phyloP scores from a whole-genome alignment of 2,797 vertebrate genomes.

The Hippopotamyrus pictus region DNA sequence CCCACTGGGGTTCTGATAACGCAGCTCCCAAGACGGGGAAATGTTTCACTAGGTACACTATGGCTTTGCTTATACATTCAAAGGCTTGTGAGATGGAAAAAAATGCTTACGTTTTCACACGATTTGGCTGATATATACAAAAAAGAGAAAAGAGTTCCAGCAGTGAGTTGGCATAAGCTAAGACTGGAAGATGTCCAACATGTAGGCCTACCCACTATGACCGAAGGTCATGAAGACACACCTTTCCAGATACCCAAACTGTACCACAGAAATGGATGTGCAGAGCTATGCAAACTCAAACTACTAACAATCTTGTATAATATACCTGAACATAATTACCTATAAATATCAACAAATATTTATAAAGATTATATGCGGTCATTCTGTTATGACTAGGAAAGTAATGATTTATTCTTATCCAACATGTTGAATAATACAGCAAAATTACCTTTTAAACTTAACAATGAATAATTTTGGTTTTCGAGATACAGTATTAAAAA shows the following conservation, averaged over 20 bases:
- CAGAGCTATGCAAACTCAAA: neutral
- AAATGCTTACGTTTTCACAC: neutral
- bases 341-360: neutral
- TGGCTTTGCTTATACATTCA: neutral
- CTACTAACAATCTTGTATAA: neutral
- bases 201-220: neutral
- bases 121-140: neutral
- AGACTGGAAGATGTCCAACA: slow-evolving; percentile 3
- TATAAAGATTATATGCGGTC: neutral
- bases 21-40: neutral
- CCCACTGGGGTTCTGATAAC: neutral
- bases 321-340: neutral
- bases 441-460: neutral
- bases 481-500: neutral
- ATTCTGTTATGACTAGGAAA: neutral
- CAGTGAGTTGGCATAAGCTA: neutral
- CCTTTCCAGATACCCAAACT: neutral
- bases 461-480: neutral
- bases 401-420: neutral
- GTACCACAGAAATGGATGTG: neutral
- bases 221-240: slow-evolving; percentile 12
- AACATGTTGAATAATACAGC: neutral
- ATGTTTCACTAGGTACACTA: neutral
- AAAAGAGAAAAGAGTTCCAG: neutral
- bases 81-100: neutral